Base-by-base conservation (phyloP, 2,113 vertebrate species). In the Dendropsophus ebraccatus region DNA sequence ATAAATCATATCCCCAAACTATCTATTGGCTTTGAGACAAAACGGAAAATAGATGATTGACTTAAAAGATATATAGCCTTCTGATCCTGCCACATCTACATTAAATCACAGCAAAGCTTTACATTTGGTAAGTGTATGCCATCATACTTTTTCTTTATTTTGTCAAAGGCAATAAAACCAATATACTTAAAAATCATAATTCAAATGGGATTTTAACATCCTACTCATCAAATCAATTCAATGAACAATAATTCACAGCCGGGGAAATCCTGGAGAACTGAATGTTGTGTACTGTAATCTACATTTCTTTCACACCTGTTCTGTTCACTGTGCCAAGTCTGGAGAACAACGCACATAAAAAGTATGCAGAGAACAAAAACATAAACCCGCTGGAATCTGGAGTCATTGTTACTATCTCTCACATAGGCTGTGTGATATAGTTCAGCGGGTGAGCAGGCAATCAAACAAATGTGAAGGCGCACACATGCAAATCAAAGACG, bases 251-350 rank as follows among this genome's bases (percentile, higher is more conserved):
- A 75, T 62, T 84, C 70, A 84, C 37, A 25, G 70, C 82, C 37
- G 67, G 52, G n/a, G 37, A 47, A 32, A 75, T 75, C 70, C 30
- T 21, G 52, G 23, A 60, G 28, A 49, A 45, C 35, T 75, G 23
- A 84, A 56, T 74, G 70, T 16, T 28, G 82, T 21, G 19, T 47
- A 75, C 25, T 84, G 82, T 75, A 60, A 84, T 75, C 52, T 75
- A 35, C 52, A 75, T 60, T 60, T 75, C 82, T 58, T 45, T 41
- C 70, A 75, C 82, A 84, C 82, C 82, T 84, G 82, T 84, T 84
- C 60, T 52, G 49, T 75, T 60, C 35, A 5, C 37, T 56, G 82
- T 56, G 70, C 82, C 82, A 84, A 84, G 54, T 74, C 50, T 37
- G 10, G 50, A 60, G 47, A 74, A 60, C 30, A 49, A 28, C 41